These are phyloP conservation scores for Atherinomorus stipes DNA, from an alignment of 2,113 vertebrate genomes.

Conservation along the genomic window DNA sequence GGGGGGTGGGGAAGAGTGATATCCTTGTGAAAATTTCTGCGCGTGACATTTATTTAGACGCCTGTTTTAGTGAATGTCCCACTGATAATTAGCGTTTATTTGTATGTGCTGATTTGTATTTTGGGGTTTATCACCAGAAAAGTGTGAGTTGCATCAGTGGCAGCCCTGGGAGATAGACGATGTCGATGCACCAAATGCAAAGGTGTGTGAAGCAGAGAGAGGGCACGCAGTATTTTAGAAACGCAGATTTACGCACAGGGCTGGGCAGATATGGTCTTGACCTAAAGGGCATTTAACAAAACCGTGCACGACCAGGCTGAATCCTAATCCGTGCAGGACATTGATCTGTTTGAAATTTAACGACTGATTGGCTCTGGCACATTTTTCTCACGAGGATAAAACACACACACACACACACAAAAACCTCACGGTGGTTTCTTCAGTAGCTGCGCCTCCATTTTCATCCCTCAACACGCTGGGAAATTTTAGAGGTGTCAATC, in stretches of 20 bases:
- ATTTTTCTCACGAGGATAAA: slow-evolving; percentile 55
- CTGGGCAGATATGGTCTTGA: slow-evolving; percentile 18
- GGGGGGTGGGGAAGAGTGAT: not conserved
- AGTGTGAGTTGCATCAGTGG: slow-evolving; percentile 53
- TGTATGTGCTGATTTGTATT: slow-evolving; percentile 14
- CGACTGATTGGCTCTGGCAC: slow-evolving; percentile 3
- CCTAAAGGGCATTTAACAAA: slow-evolving; percentile 28
- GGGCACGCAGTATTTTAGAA: slow-evolving; percentile 30
- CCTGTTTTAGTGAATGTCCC: not conserved
- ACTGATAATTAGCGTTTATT: not conserved
- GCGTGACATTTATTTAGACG: slow-evolving; percentile 19
- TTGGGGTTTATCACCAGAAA: slow-evolving; percentile 14
- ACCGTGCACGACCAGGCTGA: not conserved
- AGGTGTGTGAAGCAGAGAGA: slow-evolving; percentile 37
- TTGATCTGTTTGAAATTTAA: slow-evolving; percentile 6
- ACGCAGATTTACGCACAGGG: slow-evolving; percentile 21
- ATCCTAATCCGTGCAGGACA: slow-evolving; percentile 8
- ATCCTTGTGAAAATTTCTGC: slow-evolving; percentile 13
- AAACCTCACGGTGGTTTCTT: slow-evolving; percentile 10
- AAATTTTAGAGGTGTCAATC: slow-evolving; percentile 62
- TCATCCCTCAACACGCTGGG: slow-evolving; percentile 28
- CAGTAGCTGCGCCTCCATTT: slow-evolving; percentile 54
- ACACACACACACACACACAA: not conserved
- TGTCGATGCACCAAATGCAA: slow-evolving; percentile 69
- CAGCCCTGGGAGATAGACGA: slow-evolving; percentile 36